Evolutionary conservation across 2,797 vertebrate genomes (phyloP), one percentile per base, ranked within the genome.

Genomic region (Remorina albescens): DNA sequence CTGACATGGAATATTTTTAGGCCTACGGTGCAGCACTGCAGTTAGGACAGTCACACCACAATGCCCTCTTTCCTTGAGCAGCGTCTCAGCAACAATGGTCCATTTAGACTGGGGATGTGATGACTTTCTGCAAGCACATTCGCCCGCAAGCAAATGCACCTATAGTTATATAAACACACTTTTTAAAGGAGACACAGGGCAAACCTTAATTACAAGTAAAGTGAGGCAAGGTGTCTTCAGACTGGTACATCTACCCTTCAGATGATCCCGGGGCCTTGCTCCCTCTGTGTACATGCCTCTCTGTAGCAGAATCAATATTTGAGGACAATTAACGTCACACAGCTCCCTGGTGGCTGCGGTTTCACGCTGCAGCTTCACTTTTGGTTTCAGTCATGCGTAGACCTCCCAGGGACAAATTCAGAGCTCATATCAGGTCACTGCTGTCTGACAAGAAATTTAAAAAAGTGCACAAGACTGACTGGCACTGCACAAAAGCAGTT

Each of bases 1-100:
- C 85, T 90, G 89, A 86, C 86, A 88, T 82, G 78, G 89, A 91
- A 90, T 94, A 94, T 95, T 95, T 95, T 95, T 94, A 94, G 93
- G 92, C 88, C 84, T 73, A 71, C 61, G 62, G 82, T 86, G 88
- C 90, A 87, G 78, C 78, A 65, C 74, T 92, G 86, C 91, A 88
- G 92, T 91, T 86, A 88, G 89, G 89, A 87, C 91, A 87, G 86
- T 90, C 88, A 80, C 89, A 90, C 87, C 88, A 89, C 83, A 79
- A 86, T 90, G 87, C 76, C 82, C 88, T 86, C 74, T 86, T 91
- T 86, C 82, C 77, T 70, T 55, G 68, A 85, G 68, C 74, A 44
- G 67, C 47, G 58, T 76, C 73, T 78, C 71, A 74, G 76, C 78
- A 76, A 86, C 87, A 85, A 81, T 74, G 64, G 81, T 85, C 78